Percentiles rank a stretch among this genome's conserved stretches.
Evolutionary conservation across 2,797 vertebrate genomes (phyloP).

Genomic region (Macropus fuliginosus): DNA sequence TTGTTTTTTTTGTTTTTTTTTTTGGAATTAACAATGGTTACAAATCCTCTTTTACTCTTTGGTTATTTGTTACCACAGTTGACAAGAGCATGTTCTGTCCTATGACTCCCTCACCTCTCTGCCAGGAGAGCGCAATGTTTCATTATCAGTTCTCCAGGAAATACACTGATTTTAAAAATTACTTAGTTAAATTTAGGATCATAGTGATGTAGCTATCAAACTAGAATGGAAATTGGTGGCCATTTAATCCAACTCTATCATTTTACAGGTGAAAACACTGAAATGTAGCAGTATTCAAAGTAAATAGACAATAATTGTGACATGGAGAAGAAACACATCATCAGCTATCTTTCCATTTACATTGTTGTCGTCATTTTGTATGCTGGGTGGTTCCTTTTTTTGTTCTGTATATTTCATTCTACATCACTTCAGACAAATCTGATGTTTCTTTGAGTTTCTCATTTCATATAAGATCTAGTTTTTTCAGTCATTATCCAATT

Average conservation of each 20-base stretch:
- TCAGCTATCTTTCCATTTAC: not conserved
- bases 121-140: not conserved
- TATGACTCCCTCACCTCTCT: too few relatives aligned
- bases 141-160: not conserved
- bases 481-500: not conserved
- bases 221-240: not conserved
- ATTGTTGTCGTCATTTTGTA: not conserved
- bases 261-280: not conserved
- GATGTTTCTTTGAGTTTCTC: not conserved
- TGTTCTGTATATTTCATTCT: not conserved
- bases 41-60: too few relatives aligned
- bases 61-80: too few relatives aligned
- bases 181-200: not conserved
- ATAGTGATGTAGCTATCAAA: not conserved
- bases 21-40: too few relatives aligned
- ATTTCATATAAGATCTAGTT: not conserved
- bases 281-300: not conserved
- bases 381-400: not conserved
- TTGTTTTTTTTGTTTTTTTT: too few relatives aligned
- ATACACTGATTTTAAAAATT: not conserved
- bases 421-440: not conserved
- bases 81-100: not conserved
- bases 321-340: not conserved
- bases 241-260: not conserved
- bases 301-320: not conserved